phyloP scores from a whole-genome alignment of 2,113 vertebrate genomes.

The Marmota monax region DNA sequence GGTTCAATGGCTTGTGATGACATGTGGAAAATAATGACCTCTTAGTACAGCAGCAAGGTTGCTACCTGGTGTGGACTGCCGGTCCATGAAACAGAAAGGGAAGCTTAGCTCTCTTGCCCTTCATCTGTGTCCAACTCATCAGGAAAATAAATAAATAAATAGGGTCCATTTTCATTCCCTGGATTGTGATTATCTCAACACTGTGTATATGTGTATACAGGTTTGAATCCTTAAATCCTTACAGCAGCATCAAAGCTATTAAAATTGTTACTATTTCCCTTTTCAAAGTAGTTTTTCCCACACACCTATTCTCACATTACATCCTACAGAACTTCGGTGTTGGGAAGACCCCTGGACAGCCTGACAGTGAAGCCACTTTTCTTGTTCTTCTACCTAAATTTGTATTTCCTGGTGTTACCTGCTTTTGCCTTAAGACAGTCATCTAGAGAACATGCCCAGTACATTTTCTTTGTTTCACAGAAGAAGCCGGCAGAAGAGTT shows the following conservation, averaged over 20 bases:
- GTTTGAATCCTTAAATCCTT: not conserved
- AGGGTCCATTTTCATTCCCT: not conserved
- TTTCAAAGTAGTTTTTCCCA: not conserved
- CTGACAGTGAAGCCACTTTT: not conserved
- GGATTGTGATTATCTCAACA: constrained; percentile 45
- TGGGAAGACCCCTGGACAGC: constrained; percentile 23
- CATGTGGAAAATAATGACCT: constrained; percentile 65
- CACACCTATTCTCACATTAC: not conserved
- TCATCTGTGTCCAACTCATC: not conserved
- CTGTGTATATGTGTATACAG: not conserved
- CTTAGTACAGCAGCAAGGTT: not conserved
- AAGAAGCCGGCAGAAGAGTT: constrained; percentile 52
- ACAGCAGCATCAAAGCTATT: not conserved
- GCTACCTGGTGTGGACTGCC: not conserved
- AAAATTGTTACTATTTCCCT: not conserved
- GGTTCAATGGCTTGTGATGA: constrained; percentile 69
- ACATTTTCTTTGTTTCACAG: constrained; percentile 84
- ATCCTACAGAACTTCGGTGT: not conserved
- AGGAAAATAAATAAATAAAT: not conserved
- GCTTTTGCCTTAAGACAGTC: not conserved
- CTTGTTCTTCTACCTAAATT: constrained; percentile 25
- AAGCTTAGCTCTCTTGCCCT: not conserved
- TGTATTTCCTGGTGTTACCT: constrained; percentile 30
- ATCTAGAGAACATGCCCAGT: constrained; percentile 41
- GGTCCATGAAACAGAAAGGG: not conserved